Percentiles rank a stretch among this genome's conserved stretches.
phyloP scores from a whole-genome alignment of 2,888 invertebrate genomes.

The Calameuta filiformis region DNA sequence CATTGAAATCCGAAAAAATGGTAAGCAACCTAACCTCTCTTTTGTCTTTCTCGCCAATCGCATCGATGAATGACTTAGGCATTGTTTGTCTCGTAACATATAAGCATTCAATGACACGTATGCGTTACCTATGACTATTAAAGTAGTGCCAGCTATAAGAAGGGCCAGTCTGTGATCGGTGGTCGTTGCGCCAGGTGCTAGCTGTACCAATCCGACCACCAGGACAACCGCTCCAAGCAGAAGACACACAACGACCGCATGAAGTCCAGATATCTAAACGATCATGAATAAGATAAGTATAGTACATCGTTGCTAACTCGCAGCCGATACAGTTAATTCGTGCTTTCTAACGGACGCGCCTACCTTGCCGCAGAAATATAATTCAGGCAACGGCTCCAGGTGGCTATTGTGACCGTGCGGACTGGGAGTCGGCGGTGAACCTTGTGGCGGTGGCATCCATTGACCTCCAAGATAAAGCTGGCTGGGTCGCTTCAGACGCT shows the following conservation, averaged over 20 bases:
- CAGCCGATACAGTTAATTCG: not conserved
- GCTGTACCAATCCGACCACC: conserved; percentile 81
- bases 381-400: conserved; percentile 72
- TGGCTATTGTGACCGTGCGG: conserved; percentile 70
- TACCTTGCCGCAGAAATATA: conserved; percentile 81
- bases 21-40: too few relatives aligned
- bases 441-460: conserved; percentile 71
- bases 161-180: conserved; percentile 80
- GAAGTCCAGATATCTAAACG: conserved; percentile 76
- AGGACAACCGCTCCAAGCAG: conserved; percentile 80
- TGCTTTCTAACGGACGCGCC: conserved; percentile 23
- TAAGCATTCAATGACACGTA: not conserved
- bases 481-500: conserved; percentile 71
- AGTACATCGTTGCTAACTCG: not conserved
- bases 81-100: not conserved
- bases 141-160: conserved; percentile 75
- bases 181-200: conserved; percentile 82
- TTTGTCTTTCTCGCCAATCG: not conserved
- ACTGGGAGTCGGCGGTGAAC: conserved; percentile 73
- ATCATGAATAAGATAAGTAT: not conserved
- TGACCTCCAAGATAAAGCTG: conserved; percentile 77
- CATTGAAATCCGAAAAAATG: too few relatives aligned
- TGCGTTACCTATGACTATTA: conserved; percentile 71
- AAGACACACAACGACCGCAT: conserved; percentile 79
- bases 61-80: not conserved